These are phyloP conservation scores for Macrosoma leucophasiata DNA, from an alignment of 2,888 invertebrate species.

Conservation along the genomic window DNA sequence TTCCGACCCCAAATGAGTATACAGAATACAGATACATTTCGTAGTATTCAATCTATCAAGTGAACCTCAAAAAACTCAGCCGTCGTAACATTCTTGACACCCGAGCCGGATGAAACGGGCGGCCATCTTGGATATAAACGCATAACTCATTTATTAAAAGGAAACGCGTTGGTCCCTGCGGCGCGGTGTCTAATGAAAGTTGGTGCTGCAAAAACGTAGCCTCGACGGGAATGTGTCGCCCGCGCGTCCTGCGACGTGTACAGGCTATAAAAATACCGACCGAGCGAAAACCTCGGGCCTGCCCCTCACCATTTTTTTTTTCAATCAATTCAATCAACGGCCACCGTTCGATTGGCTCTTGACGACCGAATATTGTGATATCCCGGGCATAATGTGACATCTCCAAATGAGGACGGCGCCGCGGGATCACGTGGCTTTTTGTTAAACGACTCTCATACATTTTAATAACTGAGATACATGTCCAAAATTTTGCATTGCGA, in stretches of 20 bases:
- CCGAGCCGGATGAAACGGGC: constrained; percentile 45
- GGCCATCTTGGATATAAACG: constrained; percentile 67
- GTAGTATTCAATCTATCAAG: no score
- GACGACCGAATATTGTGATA: constrained; percentile 42
- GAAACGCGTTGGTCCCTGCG: constrained; percentile 60
- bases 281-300: constrained; percentile 39
- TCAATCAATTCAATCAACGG: constrained; percentile 70
- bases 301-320: constrained; percentile 61
- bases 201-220: constrained; percentile 69
- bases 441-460: no score
- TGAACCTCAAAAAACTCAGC: constrained; percentile 21
- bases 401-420: no score
- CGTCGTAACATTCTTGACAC: constrained; percentile 56
- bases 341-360: constrained; percentile 57
- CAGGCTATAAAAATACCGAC: constrained; percentile 71
- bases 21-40: no score
- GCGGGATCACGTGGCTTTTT: no score
- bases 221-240: constrained; percentile 70
- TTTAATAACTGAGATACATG: no score
- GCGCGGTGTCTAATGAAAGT: constrained; percentile 69
- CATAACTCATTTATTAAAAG: constrained; percentile 72
- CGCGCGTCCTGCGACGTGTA: constrained; percentile 66
- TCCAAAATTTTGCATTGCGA: no score
- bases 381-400: constrained; percentile 28
- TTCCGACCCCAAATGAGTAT: no score